Base-by-base conservation (phyloP, 2,797 vertebrate species). In the Esox lucius region DNA sequence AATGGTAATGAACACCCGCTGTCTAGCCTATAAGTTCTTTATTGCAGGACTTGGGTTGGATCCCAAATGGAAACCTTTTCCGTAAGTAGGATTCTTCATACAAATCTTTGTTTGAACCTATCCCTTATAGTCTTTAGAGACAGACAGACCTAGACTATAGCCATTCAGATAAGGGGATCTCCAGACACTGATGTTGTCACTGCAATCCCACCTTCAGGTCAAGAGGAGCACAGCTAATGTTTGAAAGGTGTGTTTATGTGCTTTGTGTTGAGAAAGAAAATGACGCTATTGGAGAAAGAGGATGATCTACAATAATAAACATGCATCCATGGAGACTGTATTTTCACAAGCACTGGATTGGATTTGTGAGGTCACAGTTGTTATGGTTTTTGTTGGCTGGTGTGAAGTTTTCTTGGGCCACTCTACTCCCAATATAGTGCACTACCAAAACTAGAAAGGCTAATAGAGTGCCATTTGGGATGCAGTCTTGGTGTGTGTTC, bases 111-210 rank as follows among this genome's bases (percentile, higher is more conserved):
- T n/a, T 19, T n/a, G 53, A 26, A 75, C 16, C 49, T 80, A 91
- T 90, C 85, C 87, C 86, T 90, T 86, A 89, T 74, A 71, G 66
- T 76, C 80, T 39, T 62, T 71, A 87, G 79, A 80, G 78, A 84
- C 68, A 79, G 71, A 72, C 62, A 84, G 81, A 78, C 67, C 71
- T 53, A 64, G 7, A 6, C 51, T 53, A 53, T 51, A 53, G 19
- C 11, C 53, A 59, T 59, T 59, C n/a, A 22, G n/a, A 8, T 19
- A 59, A 24, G 56, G 56, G 56, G 56, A 59, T 59, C 56, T 59
- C 56, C 56, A 59, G 56, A 59, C 56, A 24, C 76, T 77, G 71
- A 31, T 65, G 72, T 73, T 75, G 74, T 82, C 71, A 78, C 66
- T 39, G 67, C 59, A 22, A 71, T 35, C 68, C 53, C 72, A 56